phyloP scores from a whole-genome alignment of 2,797 vertebrate species.

The Oreochromis grahami region DNA sequence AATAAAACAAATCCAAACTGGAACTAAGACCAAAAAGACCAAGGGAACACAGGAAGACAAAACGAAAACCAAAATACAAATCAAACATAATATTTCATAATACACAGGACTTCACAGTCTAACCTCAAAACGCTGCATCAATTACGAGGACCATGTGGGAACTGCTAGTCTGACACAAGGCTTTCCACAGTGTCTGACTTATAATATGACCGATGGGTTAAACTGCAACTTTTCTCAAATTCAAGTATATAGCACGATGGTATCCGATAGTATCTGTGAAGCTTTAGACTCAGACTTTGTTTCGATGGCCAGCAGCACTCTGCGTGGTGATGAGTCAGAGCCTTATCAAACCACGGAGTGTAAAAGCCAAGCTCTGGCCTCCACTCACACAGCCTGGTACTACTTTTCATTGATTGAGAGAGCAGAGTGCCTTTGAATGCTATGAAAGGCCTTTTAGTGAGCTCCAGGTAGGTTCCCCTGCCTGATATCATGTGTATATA shows the following conservation, averaged over 20 bases:
- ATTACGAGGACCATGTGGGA: neutral
- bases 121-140: neutral
- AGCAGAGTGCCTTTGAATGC: conserved; percentile 52
- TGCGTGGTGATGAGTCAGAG: conserved; percentile 31
- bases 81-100: neutral
- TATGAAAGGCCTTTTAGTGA: conserved; percentile 59
- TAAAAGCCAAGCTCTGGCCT: conserved; percentile 43
- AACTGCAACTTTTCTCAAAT: neutral
- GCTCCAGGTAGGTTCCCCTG: conserved; percentile 35
- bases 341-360: conserved; percentile 30
- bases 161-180: neutral
- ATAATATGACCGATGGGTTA: neutral
- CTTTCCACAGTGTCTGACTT: neutral
- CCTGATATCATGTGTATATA: conserved; percentile 16
- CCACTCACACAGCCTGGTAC: conserved; percentile 32
- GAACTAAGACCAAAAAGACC: neutral
- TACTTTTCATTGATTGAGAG: conserved; percentile 41
- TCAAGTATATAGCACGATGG: neutral
- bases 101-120: neutral
- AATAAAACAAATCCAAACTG: neutral
- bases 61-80: neutral
- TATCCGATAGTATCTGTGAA: neutral
- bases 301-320: conserved; percentile 23
- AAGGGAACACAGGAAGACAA: neutral
- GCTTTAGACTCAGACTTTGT: neutral